Evolutionary conservation across 2,888 invertebrate species (phyloP), one percentile per base, ranked within the genome.

Genomic region (Caenorhabditis wallacei): DNA sequence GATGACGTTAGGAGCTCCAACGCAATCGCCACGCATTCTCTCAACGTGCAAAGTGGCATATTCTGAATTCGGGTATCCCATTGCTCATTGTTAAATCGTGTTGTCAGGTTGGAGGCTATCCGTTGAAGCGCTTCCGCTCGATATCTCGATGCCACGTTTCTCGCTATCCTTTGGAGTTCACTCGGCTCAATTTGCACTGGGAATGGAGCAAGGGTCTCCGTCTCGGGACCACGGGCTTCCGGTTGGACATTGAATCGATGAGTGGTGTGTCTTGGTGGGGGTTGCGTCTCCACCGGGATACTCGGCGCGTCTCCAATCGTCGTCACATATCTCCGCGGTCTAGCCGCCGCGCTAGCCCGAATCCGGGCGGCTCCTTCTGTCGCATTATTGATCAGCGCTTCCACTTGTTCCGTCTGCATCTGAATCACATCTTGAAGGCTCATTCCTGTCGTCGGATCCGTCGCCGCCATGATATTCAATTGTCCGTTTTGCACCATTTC

Each of bases 11-110:
- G 37, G 13, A 82, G 37, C 51, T 79, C 74, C 22, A 82, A 35
- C 2, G 57, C 56, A 3, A 82, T 4, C 11, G 79, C 56, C 3
- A 82, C 8, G 40, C 75, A 57, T 24, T 74, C 69, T 10, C 82
- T 18, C 2, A 79, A 40, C 4, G 66, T 74, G 43, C 69, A 66
- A 7, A 74, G 37, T 16, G 78, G 82, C 54, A 70, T 46, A 26
- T 56, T 70, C 20, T 70, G 26, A 2, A 82, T 43, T 4, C 79
- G 61, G 18, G 70, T 74, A 43, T 82, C 79, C 82, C 82, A 82
- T 0, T 63, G 40, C 20, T 74, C 79, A 18, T 79, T 51, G 10
- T 26, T 20, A 46, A 82, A 79, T 0, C 48, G 20, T 0, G 16
- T 24, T 10, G 78, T 56, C 30, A 82, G 46, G 13, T 24, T 64